Conservation (phyloP, 2,888 invertebrate species). For the Spisula solida region DNA sequence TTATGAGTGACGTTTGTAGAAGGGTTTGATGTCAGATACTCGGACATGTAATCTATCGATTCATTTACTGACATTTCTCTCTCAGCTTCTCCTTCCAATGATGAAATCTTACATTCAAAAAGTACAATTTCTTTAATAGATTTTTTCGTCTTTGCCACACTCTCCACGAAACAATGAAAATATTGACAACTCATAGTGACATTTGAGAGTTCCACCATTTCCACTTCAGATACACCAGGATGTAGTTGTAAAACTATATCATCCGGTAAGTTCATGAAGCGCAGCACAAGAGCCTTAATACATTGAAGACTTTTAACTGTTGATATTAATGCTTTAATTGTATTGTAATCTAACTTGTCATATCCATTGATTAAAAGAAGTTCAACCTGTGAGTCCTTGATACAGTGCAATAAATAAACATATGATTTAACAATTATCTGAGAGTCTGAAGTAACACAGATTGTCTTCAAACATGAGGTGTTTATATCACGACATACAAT, state of each 20-base stretch:
- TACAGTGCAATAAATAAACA: not conserved
- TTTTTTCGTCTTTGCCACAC: not conserved
- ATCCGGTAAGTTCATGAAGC: not conserved
- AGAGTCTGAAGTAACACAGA: not conserved
- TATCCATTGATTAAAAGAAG: not conserved
- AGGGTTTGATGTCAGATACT: not conserved
- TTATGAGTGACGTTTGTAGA: too few species aligned
- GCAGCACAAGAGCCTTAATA: not conserved
- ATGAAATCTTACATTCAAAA: not conserved
- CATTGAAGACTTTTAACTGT: not conserved
- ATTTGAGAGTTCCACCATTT: not conserved
- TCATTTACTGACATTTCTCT: not conserved
- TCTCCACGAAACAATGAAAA: not conserved
- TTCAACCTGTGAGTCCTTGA: not conserved
- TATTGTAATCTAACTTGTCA: not conserved
- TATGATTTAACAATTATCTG: not conserved
- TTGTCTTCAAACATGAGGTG: not conserved
- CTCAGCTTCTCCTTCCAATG: not conserved
- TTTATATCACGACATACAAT: not conserved
- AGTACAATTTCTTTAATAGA: not conserved
- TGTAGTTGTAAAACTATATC: not conserved
- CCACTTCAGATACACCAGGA: not conserved
- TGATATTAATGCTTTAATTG: not conserved
- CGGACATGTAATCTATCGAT: not conserved
- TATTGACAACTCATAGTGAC: not conserved